A percentile compares a stretch with the other conserved stretches of the same genome.
These are phyloP conservation scores for Dryas iulia DNA, from an alignment of 1,140 invertebrate genomes.

Conservation along the genomic window DNA sequence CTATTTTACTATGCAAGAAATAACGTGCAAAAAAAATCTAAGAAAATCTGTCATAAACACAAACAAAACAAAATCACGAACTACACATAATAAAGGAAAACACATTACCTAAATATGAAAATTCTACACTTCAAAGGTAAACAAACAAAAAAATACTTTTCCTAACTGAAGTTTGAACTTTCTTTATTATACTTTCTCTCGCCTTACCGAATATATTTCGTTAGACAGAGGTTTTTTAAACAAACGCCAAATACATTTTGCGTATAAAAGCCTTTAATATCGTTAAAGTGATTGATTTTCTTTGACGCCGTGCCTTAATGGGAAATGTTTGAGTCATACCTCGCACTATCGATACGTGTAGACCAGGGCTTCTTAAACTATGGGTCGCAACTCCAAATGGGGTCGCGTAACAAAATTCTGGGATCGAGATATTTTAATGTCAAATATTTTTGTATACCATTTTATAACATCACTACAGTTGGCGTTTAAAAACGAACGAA, in stretches of 20 bases:
- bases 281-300: constrained; percentile 24
- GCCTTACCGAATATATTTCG: not conserved
- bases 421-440: too few species aligned
- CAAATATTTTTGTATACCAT: too few species aligned
- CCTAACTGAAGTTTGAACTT: not conserved
- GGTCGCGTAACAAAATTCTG: too few species aligned
- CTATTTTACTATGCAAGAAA: too few species aligned
- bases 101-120: not conserved
- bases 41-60: too few species aligned
- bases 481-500: too few species aligned
- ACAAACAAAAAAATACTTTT: not conserved
- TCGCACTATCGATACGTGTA: constrained; percentile 12
- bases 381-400: too few species aligned
- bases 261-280: not conserved
- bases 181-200: not conserved
- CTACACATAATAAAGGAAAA: not conserved
- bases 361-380: too few species aligned
- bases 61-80: too few species aligned
- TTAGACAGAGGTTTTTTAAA: not conserved
- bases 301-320: constrained; percentile 17
- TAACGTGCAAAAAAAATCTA: too few species aligned
- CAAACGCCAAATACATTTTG: not conserved
- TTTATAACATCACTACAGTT: too few species aligned
- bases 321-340: constrained; percentile 25
- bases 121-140: not conserved